A percentile compares a stretch with the other conserved stretches of the same genome.
Conservation (phyloP, 2,888 invertebrate species). For the Cynaeus angustus region DNA sequence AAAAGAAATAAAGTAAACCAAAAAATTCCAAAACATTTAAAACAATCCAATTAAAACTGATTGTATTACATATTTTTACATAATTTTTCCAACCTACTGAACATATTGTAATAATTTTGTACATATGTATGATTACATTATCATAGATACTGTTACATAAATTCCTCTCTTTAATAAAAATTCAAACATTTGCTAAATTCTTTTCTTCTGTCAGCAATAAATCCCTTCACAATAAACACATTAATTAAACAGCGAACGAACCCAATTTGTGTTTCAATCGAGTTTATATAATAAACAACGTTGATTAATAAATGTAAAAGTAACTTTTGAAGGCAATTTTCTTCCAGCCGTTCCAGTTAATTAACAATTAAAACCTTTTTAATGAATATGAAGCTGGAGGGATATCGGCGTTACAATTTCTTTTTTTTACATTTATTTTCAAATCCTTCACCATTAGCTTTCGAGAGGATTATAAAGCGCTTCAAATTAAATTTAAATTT, state of each 20-base stretch:
- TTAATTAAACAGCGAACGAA: neutral
- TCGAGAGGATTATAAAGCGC: neutral
- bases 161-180: too few species aligned
- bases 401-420: slow-evolving; percentile 8
- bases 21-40: too few species aligned
- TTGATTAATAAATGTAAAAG: slow-evolving; percentile 5
- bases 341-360: slow-evolving; percentile 1
- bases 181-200: too few species aligned
- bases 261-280: neutral
- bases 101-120: too few species aligned
- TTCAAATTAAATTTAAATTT: slow-evolving; percentile 16
- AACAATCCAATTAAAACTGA: too few species aligned
- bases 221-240: neutral
- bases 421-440: slow-evolving; percentile 10
- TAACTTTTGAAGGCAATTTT: slow-evolving; percentile 6
- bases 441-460: slow-evolving; percentile 18
- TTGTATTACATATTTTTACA: too few species aligned
- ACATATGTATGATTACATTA: too few species aligned
- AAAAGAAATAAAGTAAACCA: too few species aligned
- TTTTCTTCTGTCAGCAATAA: too few species aligned
- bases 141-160: too few species aligned
- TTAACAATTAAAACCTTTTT: slow-evolving; percentile 26
- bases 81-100: too few species aligned
- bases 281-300: slow-evolving; percentile 8
- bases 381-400: slow-evolving; percentile 15